Evolutionary conservation across 2,888 invertebrate species (phyloP), one percentile per base, ranked within the genome.

Genomic region (Crossocerus cetratus): DNA sequence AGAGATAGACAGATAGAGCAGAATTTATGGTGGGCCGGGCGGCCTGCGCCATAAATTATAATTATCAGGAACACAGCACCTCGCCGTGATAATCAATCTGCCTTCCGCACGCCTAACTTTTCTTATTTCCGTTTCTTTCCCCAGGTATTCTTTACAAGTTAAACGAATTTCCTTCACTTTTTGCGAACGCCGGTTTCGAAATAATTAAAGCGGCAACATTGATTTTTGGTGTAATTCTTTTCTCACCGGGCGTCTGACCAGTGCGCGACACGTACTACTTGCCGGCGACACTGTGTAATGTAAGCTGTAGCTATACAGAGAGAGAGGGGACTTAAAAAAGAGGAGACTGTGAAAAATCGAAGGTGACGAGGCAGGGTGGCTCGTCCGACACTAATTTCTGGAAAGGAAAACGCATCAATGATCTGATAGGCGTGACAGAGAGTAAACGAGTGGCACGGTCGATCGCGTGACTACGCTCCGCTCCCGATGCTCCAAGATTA

Each of bases 401-500:
- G n/a, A 21, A 18, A 21, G 45, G 56, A 56, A 59, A 54, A 54
- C 20, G 49, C 21, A 65, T 70, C 62, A 72, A 60, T 62, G 64
- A 72, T 14, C 16, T 5, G 49, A 44, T 5, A 71, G 57, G 62
- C 56, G 55, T 16, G 57, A 44, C 58, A 68, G 62, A 59, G 45
- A 69, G 60, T 55, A 68, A 63, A 69, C 49, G 65, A 57, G 59
- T 49, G 16, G 14, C 44, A 53, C 59, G 21, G 69, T 21, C 55
- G 75, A 69, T 79, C 76, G 81, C 79, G 81, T 79, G 81, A 77
- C 79, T 68, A 49, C n/a, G 53, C 4, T 22, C 13, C 49, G 63
- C 59, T 72, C 63, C 55, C 43, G 80, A 80, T 81, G 66, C 73
- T 73, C 70, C 64, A 60, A 78, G 85, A 85, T 83, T 83, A 83